Evolutionary conservation across 2,113 vertebrate species (phyloP).

Genomic region (Ursus arctos): DNA sequence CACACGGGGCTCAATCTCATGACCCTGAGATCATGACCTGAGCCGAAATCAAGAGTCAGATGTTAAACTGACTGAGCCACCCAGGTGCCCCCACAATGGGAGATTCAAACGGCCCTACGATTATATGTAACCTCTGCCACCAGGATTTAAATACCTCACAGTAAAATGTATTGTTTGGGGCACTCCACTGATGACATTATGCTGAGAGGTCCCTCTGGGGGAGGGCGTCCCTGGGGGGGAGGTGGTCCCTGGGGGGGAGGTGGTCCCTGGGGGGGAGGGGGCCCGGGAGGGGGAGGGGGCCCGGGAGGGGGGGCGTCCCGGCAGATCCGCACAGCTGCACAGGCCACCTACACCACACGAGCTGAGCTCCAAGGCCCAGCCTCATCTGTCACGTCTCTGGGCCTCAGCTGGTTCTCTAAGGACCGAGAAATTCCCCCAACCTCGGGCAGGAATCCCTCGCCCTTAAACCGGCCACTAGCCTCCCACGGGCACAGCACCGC

Average conservation of each 20-base stretch:
- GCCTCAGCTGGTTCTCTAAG: background rate
- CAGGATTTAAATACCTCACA: background rate
- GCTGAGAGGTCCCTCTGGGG: background rate
- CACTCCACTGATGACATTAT: background rate
- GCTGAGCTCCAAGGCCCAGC: too few relatives aligned
- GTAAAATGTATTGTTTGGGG: background rate
- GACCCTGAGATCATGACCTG: too few relatives aligned
- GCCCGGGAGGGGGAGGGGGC: too few relatives aligned
- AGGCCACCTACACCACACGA: background rate
- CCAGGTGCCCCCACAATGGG: too few relatives aligned
- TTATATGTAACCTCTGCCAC: background rate
- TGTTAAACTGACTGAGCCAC: background rate
- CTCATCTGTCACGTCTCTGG: background rate
- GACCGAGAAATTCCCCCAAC: background rate
- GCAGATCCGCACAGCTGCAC: background rate
- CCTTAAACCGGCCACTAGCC: background rate
- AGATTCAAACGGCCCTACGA: background rate
- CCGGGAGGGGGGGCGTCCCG: too few relatives aligned
- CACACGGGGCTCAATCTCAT: too few relatives aligned
- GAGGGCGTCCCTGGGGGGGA: too few relatives aligned
- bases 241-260: too few relatives aligned
- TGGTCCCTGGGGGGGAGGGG: too few relatives aligned
- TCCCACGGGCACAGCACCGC: background rate
- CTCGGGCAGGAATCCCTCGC: background rate
- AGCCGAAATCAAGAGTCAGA: background rate